Evolutionary conservation across 2,888 invertebrate species (phyloP).

Genomic region (Acheta domesticus): DNA sequence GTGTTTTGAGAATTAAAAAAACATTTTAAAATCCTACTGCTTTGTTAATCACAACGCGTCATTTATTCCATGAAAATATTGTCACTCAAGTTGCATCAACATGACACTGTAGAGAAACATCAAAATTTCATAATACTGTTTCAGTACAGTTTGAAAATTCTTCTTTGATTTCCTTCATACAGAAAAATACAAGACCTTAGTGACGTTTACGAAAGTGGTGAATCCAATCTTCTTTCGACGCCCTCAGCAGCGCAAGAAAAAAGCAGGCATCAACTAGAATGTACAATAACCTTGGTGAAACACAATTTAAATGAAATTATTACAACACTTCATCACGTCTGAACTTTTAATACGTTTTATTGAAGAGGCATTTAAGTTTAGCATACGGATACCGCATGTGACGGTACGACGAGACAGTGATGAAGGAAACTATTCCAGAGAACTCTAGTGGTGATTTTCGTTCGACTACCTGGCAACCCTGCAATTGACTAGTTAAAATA

Average conservation of each 20-base stretch:
- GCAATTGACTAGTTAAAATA: constrained; percentile 21
- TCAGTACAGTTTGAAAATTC: not conserved
- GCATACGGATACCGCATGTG: not conserved
- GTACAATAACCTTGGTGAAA: not conserved
- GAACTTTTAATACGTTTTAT: not conserved
- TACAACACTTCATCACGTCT: not conserved
- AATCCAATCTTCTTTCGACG: not conserved
- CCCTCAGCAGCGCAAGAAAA: not conserved
- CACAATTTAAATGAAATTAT: not conserved
- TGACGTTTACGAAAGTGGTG: not conserved
- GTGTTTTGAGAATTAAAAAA: no score
- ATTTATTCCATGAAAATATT: not conserved
- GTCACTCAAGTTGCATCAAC: not conserved
- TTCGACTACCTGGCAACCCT: constrained; percentile 12
- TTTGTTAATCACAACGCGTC: not conserved
- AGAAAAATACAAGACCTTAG: not conserved
- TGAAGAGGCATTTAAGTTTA: not conserved
- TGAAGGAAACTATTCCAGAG: not conserved
- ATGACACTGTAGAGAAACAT: not conserved
- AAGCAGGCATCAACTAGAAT: not conserved
- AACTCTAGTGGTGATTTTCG: not conserved
- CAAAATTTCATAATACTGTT: not conserved
- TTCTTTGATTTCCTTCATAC: not conserved
- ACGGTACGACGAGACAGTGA: not conserved
- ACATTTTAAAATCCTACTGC: no score